Base-by-base conservation (phyloP, 2,888 invertebrate species). In the Pristionchus fissidentatus region DNA sequence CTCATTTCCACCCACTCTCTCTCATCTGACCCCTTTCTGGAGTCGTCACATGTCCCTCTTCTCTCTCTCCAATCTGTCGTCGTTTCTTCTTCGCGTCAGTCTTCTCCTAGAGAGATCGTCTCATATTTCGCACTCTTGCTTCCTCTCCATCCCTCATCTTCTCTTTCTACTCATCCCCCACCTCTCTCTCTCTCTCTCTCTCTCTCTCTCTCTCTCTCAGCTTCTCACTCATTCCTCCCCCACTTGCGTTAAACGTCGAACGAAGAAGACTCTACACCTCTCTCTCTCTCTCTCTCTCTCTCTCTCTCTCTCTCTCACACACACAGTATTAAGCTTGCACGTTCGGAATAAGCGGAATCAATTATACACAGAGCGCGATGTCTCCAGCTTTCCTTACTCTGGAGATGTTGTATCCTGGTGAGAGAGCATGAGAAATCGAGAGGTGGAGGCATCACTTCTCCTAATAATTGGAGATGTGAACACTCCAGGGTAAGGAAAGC, bases 81-180 rank as follows among this genome's bases (percentile, higher is more conserved):
- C 83, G 83, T 83, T 80, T 84, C 84, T 82, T 82, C 49, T 80
- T 77, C 66, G 84, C 85, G 70, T 85, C 86, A 82, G 83, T 84
- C 84, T 84, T 82, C 77, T 75, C 82, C 55, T 84, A 1, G 26
- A n/a, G 26, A 35, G 55, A 66, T 83, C 84, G 55, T 46, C 83
- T 29, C 38, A 35, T 75, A 55, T 78, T 73, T 73, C 66, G 77
- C 70, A 73, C 46, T 81, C 77, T n/a, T n/a, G n/a, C n/a, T n/a
- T n/a, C 84, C 78, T 70, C 84, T 49, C 78, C 81, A 55, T 29
- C 70, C 52, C 81, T 80, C 49, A 13, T 43, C 46, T 79, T 80
- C 60, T 78, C 62, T 38, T 66, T 83, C 80, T 84, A 43, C 80
- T 79, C 60, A 55, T 52, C 70, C 46, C n/a, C 35, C 49, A 43